phyloP scores from a whole-genome alignment of 2,797 vertebrate species.

The Tympanoctomys barrerae region DNA sequence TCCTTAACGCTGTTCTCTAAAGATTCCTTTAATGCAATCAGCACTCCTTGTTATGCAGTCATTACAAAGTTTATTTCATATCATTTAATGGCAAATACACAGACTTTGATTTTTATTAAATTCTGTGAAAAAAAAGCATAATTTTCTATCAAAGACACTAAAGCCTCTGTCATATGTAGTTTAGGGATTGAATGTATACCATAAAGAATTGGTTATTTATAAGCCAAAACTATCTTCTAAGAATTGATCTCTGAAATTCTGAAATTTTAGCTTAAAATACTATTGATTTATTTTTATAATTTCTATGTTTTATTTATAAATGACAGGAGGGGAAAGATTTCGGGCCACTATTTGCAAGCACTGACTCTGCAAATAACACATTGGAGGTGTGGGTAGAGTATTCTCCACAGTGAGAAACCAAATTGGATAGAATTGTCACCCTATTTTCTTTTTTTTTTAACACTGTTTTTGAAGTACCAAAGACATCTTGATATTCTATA shows the following conservation, averaged over 20 bases:
- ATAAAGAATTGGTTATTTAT: neutral
- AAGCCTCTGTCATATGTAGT: neutral
- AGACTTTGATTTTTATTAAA: neutral
- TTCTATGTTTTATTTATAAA: constrained; percentile 72
- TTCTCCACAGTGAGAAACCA: constrained; percentile 77
- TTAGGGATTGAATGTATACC: neutral
- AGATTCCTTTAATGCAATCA: constrained; percentile 18
- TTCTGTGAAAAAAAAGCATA: neutral
- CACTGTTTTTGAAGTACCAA: constrained; percentile 78
- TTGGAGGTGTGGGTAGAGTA: constrained; percentile 62
- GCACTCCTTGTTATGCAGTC: neutral
- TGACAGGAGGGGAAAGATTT: constrained; percentile 64
- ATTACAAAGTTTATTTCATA: neutral
- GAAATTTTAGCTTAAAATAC: constrained; percentile 51
- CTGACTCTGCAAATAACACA: constrained; percentile 70
- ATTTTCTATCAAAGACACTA: constrained; percentile 23
- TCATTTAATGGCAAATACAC: constrained; percentile 2
- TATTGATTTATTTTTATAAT: constrained; percentile 61
- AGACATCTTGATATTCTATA: constrained; percentile 69
- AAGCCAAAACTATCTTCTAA: constrained; percentile 47
- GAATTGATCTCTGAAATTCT: constrained; percentile 57
- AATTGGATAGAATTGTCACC: constrained; percentile 77
- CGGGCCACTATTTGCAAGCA: constrained; percentile 68
- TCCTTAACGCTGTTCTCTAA: constrained; percentile 3
- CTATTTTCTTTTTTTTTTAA: constrained; percentile 75